phyloP scores from a whole-genome alignment of 2,797 vertebrate genomes.

The Petrocephalus sullivani region DNA sequence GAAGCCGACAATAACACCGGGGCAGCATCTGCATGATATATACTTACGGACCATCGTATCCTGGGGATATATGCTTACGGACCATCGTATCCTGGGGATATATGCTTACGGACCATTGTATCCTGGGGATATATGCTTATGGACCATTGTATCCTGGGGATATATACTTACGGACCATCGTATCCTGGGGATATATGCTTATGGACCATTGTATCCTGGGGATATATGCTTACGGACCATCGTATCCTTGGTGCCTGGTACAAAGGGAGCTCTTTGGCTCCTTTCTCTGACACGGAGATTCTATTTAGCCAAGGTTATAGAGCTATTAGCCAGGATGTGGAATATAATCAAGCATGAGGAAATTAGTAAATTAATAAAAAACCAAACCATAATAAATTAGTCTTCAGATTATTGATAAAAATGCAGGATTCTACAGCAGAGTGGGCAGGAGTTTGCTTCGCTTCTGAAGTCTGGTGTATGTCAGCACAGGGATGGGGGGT shows the following conservation, averaged over 20 bases:
- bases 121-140: no score
- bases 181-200: not conserved
- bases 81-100: not conserved
- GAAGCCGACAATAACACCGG: not conserved
- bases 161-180: no score
- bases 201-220: not conserved
- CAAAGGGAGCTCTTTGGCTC: not conserved
- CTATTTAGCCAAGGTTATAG: not conserved
- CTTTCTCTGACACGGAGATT: not conserved
- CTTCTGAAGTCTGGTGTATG: not conserved
- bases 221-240: no score
- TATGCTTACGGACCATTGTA: not conserved
- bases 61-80: not conserved
- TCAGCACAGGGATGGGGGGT: not conserved
- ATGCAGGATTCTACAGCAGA: not conserved
- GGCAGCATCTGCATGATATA: not conserved
- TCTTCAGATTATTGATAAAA: not conserved
- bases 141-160: no score
- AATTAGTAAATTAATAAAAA: not conserved
- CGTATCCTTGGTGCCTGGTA: not conserved
- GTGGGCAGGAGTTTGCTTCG: not conserved
- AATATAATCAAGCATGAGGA: not conserved
- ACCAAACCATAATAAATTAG: not conserved
- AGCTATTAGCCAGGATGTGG: not conserved
- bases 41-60: no score